A percentile compares a stretch with the other conserved stretches of the same genome.
These are phyloP conservation scores for Zosterops japonicus DNA, from an alignment of 2,113 vertebrate genomes.

Conservation along the genomic window DNA sequence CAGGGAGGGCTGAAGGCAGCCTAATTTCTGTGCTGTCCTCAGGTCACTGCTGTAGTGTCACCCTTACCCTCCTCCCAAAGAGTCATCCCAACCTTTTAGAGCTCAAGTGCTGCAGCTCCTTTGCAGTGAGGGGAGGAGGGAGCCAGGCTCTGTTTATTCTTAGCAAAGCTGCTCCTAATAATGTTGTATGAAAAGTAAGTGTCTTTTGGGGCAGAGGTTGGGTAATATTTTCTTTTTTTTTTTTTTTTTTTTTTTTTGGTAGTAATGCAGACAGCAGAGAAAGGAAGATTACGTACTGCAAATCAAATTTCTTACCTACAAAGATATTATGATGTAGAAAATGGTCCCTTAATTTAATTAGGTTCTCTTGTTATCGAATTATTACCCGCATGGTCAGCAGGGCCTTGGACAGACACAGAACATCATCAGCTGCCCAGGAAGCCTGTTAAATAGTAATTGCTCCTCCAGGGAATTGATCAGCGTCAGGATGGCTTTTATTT, in stretches of 20 bases:
- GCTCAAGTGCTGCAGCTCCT: background rate
- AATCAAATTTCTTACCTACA: slow-evolving; percentile 68
- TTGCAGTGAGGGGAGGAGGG: background rate
- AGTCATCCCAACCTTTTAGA: background rate
- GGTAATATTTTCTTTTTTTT: background rate
- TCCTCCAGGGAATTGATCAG: slow-evolving; percentile 79
- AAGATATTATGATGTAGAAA: slow-evolving; percentile 84
- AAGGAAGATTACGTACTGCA: slow-evolving; percentile 33
- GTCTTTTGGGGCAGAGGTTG: background rate
- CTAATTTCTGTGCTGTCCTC: accelerated
- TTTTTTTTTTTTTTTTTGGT: background rate
- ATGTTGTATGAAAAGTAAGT: background rate
- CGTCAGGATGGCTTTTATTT: slow-evolving; percentile 42
- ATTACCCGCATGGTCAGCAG: slow-evolving; percentile 77
- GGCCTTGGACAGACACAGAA: slow-evolving; percentile 79
- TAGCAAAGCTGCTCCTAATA: background rate
- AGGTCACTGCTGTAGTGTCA: background rate
- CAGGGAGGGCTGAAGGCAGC: background rate
- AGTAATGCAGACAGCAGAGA: slow-evolving; percentile 26
- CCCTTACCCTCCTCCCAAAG: background rate
- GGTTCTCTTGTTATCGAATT: slow-evolving; percentile 88
- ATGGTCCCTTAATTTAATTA: slow-evolving; percentile 96
- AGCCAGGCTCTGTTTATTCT: background rate
- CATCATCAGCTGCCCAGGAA: slow-evolving; percentile 88
- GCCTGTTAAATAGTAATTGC: slow-evolving; percentile 88